Evolutionary conservation across 2,888 invertebrate genomes (phyloP).

Genomic region (Trachelus stipa): DNA sequence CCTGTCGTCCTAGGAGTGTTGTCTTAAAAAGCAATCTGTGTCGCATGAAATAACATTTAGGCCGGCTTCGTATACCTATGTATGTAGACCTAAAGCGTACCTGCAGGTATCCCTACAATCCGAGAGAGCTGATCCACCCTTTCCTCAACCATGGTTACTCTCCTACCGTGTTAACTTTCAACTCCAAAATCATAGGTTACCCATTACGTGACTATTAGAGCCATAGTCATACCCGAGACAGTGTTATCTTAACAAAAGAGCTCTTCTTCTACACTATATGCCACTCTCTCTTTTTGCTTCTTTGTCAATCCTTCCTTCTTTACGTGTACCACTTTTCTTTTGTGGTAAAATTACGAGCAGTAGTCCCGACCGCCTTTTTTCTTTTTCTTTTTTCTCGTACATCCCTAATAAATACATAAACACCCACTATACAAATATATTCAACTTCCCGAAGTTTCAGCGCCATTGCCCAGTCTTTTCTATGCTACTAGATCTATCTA

Average conservation of each 20-base stretch:
- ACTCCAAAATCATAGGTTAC: constrained; percentile 25
- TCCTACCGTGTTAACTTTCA: constrained; percentile 30
- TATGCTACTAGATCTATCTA: too few species aligned
- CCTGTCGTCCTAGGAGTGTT: constrained; percentile 37
- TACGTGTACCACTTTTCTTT: too few species aligned
- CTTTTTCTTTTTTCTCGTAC: too few species aligned
- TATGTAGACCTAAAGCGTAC: constrained; percentile 1
- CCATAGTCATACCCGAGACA: neutral
- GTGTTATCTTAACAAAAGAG: constrained; percentile 12
- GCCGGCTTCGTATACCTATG: constrained; percentile 21
- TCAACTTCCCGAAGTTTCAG: too few species aligned
- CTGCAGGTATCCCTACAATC: neutral
- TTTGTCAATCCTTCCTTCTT: too few species aligned
- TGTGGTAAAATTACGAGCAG: too few species aligned
- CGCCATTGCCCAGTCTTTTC: too few species aligned
- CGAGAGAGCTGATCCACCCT: constrained; percentile 3
- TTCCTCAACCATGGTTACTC: neutral
- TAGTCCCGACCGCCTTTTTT: too few species aligned
- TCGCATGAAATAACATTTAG: constrained; percentile 52
- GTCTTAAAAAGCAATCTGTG: constrained; percentile 52
- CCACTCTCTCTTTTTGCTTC: too few species aligned
- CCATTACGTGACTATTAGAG: constrained; percentile 29
- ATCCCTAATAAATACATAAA: too few species aligned
- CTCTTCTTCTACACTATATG: too few species aligned
- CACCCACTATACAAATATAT: too few species aligned